Evolutionary conservation across 2,113 vertebrate species (phyloP).

Genomic region (Cephalopterus ornatus): DNA sequence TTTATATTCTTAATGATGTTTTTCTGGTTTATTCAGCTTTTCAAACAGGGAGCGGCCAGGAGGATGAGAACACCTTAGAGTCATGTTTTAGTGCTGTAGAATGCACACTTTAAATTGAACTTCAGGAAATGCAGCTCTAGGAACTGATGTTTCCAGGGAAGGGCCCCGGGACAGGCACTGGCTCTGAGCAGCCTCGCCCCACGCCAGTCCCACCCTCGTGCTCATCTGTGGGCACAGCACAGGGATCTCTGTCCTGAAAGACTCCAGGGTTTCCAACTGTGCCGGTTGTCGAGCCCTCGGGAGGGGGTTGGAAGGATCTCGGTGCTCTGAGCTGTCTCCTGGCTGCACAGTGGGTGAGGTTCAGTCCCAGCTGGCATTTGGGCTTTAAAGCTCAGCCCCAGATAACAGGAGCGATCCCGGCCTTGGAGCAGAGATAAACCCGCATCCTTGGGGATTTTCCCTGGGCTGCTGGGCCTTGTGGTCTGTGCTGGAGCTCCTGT

Average conservation of each 20-base stretch:
- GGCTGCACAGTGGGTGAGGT: neutral
- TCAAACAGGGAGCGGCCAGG: neutral
- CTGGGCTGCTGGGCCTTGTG: neutral
- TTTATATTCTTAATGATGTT: neutral
- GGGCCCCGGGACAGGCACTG: neutral
- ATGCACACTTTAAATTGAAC: neutral
- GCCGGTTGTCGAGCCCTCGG: neutral
- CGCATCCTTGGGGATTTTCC: neutral
- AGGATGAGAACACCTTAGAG: neutral
- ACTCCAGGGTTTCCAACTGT: neutral
- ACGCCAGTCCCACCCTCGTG: neutral
- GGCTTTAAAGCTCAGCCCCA: neutral
- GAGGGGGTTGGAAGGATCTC: neutral
- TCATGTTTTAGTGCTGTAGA: neutral
- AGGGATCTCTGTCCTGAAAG: neutral
- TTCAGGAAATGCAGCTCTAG: neutral
- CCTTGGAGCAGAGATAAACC: neutral
- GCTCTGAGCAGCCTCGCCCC: neutral
- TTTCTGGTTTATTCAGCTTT: neutral
- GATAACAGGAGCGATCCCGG: fast-evolving
- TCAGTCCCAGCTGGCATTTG: neutral
- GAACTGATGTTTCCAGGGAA: neutral
- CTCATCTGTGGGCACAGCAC: neutral
- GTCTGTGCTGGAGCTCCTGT: neutral
- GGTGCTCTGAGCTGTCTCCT: neutral